Evolutionary conservation across 2,113 vertebrate genomes (phyloP), one percentile per base, ranked within the genome.

Genomic region (Sakesphorus luctuosus): DNA sequence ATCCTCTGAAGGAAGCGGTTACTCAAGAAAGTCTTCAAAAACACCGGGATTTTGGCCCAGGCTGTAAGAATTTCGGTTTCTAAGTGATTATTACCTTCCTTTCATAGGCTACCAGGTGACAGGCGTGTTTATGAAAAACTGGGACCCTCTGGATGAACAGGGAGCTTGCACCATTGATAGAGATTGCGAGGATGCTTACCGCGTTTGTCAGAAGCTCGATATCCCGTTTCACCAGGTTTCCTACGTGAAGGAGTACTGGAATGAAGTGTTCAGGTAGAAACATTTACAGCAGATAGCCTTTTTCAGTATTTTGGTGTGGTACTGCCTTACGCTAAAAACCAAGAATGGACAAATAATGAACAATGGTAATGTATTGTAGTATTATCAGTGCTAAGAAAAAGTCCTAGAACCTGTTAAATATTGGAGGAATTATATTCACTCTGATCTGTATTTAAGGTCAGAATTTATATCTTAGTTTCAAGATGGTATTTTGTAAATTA

Each of bases 121-220:
- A 0, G 99, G 99, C 1, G 98, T 99, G 24, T 99, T 99, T 25
- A 99, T 99, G 99, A 99, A 98, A 96, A 99, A 99, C 95, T 99
- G 99, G 99, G 99, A 99, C 94, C 95, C 96, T 0, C 94, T 99
- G 96, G 99, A 99, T 53, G 99, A 99, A 21, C 97, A 93, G 0
- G 99, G 99, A 3, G 72, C 98, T 13, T 99, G 99, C 74, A 94
- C 85, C 0, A 44, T 98, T 2, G 99, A 99, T 90, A 98, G n/a
- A 47, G 99, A 99, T 90, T 99, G 98, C 4, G 99, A 99, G 56
- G 99, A 99, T 68, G 99, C 99, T 8, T 98, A 98, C 88, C 97
- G 89, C 24, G 99, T 99, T 9, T 99, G 99, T 77, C 98, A 95
- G 90, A 95, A 87, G 59, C 97, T 99, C 8, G 98, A 98, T 92